Conservation (phyloP, 2,888 invertebrate species). For the Cenopis cana region DNA sequence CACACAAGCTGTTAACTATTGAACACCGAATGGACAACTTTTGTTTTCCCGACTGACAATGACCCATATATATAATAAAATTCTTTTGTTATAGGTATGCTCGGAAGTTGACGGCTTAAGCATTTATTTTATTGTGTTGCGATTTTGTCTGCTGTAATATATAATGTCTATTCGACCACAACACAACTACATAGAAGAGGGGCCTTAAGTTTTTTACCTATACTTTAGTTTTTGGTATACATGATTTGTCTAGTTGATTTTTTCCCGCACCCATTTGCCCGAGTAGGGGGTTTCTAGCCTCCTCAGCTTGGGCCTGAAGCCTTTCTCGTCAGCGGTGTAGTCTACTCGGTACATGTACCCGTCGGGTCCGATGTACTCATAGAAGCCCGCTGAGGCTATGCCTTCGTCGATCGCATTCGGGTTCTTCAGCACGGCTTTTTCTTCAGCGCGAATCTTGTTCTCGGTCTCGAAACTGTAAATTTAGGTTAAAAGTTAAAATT, state of each 20-base stretch:
- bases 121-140: no score
- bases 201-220: no score
- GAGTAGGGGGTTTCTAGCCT: constrained; percentile 80
- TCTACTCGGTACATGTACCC: constrained; percentile 82
- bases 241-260: constrained; percentile 65
- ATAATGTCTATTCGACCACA: no score
- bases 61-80: no score
- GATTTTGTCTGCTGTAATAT: no score
- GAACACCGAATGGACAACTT: no score
- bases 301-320: constrained; percentile 78
- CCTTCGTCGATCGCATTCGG: constrained; percentile 80
- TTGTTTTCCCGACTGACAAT: no score
- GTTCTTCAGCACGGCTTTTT: constrained; percentile 80
- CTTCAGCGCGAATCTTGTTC: constrained; percentile 83
- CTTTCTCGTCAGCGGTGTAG: constrained; percentile 82
- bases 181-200: no score
- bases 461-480: constrained; percentile 80
- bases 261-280: constrained; percentile 80
- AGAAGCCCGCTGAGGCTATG: constrained; percentile 80
- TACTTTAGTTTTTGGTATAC: constrained; percentile 49
- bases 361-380: constrained; percentile 83
- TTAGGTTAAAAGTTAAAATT: constrained; percentile 37
- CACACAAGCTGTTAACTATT: no score
- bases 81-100: no score
- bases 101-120: no score